phyloP scores from a whole-genome alignment of 2,113 vertebrate genomes.

The Xiphorhynchus elegans region DNA sequence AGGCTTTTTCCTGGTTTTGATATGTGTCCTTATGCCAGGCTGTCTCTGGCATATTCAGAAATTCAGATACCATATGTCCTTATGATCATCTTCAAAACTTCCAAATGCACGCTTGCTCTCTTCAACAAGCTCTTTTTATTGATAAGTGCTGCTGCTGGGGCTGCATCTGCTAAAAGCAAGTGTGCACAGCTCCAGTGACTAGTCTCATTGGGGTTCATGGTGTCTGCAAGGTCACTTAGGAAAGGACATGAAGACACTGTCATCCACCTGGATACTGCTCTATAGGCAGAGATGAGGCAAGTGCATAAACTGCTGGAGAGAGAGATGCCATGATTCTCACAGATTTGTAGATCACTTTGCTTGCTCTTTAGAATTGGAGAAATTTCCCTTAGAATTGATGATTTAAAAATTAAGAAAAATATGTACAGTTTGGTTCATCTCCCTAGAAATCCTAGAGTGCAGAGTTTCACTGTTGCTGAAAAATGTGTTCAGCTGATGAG shows the following conservation, averaged over 20 bases:
- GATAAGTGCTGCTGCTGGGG: constrained; percentile 43
- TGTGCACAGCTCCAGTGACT: neutral
- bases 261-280: constrained; percentile 11
- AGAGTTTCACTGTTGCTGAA: neutral
- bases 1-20: neutral
- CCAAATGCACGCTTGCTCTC: neutral
- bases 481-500: neutral
- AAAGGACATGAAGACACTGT: neutral
- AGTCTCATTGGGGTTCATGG: constrained; percentile 29
- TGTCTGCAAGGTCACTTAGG: constrained; percentile 43
- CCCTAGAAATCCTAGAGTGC: neutral
- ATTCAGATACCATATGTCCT: constrained; percentile 51
- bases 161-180: constrained; percentile 41
- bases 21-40: constrained; percentile 40
- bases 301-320: neutral
- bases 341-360: neutral
- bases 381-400: neutral
- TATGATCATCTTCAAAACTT: constrained; percentile 52
- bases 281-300: neutral
- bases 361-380: neutral
- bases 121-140: constrained; percentile 4
- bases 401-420: neutral
- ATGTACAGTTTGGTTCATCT: neutral
- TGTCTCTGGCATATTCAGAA: constrained; percentile 36
- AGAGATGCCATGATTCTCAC: neutral